Percentiles rank a stretch among this genome's conserved stretches.
Conservation (phyloP, 64 coral and sea anemone genomes). For the Porites australiensis region DNA sequence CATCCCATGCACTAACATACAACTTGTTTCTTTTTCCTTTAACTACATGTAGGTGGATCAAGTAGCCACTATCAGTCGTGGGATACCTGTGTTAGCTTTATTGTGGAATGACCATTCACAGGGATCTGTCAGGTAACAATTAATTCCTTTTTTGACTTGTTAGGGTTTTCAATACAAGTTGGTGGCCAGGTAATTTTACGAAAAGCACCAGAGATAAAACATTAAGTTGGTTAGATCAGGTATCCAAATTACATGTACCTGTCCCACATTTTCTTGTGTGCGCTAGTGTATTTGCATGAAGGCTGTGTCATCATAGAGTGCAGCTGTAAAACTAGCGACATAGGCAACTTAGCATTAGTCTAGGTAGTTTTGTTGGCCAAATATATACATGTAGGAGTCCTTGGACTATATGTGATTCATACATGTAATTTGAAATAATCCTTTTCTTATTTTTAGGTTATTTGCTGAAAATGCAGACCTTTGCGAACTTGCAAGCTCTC, state of each 20-base stretch:
- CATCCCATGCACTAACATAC: background rate
- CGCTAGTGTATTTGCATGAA: too few species aligned
- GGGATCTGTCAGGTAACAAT: background rate
- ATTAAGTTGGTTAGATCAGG: too few species aligned
- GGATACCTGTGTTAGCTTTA: background rate
- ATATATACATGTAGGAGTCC: too few species aligned
- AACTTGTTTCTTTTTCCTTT: background rate
- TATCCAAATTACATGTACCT: too few species aligned
- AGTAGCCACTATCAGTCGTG: background rate
- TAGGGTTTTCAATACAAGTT: too few species aligned
- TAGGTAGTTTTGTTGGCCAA: too few species aligned
- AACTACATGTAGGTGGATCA: background rate
- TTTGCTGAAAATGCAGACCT: background rate
- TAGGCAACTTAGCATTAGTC: too few species aligned
- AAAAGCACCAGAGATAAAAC: too few species aligned
- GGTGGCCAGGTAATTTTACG: too few species aligned
- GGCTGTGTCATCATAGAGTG: too few species aligned
- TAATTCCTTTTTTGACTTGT: background rate
- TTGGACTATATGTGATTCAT: background rate
- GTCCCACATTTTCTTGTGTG: too few species aligned
- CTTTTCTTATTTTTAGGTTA: background rate
- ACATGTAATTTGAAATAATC: background rate
- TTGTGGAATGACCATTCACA: constrained; percentile 2
- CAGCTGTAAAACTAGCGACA: too few species aligned
- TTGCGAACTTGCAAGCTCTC: background rate